Evolutionary conservation across 2,113 vertebrate species (phyloP), one percentile per base, ranked within the genome.

Genomic region (Pteropus alecto): DNA sequence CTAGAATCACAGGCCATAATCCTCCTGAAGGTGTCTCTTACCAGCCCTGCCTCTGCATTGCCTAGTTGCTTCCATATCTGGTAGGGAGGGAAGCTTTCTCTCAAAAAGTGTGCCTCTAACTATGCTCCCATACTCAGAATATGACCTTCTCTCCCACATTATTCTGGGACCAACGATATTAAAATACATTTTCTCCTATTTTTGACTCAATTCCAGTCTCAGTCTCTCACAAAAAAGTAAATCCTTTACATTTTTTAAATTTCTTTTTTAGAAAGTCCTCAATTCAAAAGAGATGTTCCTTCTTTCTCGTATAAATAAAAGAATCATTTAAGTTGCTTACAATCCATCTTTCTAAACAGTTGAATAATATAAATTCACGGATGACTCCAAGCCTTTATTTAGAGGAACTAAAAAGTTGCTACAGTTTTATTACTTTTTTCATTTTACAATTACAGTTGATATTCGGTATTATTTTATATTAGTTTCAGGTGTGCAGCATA

Each of bases 211-310:
- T 63, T 1, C 6, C 12, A 48, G 0, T 54, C 33, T 74, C 26
- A 38, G 18, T 67, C 19, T 87, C 18, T 81, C 41, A 73, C 1
- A 79, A 2, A 24, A 76, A 74, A 74, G 21, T 1, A 90, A 35
- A 9, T 60, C 41, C 33, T 76, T 91, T 30, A 81, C 24, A 22
- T 41, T 48, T 73, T 77, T 79, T 63, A 38, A 54, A 61, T 12
- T 88, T 79, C 2, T 82, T 83, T 92, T 92, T 74, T 70, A 76
- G 61, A 90, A 38, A 22, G 65, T 76, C 35, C 3, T 28, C 28
- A 90, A 46, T 81, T 87, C 5, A 60, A 82, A 92, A 93, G 19
- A 48, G n/a, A 67, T 67, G 14, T 61, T 73, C 78, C 18, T 24
- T 84, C 21, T 60, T 77, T 4, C 3, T 26, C 51, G 6, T 2